These are phyloP conservation scores for Cyclophora punctaria DNA, from an alignment of 2,888 invertebrate genomes.

Conservation along the genomic window DNA sequence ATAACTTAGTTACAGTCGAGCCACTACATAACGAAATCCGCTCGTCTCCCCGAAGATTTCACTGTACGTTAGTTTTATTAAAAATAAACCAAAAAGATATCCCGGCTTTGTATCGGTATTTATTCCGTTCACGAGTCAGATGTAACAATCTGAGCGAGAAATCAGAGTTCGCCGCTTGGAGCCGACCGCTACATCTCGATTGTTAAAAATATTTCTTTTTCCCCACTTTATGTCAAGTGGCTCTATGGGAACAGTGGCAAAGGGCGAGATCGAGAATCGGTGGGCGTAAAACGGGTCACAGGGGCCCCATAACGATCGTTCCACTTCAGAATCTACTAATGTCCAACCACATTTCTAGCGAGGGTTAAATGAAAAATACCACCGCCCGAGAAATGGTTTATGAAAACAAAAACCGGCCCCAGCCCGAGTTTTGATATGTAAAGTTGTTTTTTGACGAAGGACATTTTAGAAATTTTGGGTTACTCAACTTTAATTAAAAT, in stretches of 20 bases:
- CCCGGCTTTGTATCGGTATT: no score
- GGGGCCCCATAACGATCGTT: constrained; percentile 16
- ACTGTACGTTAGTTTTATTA: no score
- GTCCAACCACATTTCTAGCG: constrained; percentile 17
- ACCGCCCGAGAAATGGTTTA: constrained; percentile 17
- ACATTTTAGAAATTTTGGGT: constrained; percentile 11
- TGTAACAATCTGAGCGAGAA: no score
- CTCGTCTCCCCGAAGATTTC: no score
- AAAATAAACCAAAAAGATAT: no score
- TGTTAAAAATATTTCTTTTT: not conserved
- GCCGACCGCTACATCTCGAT: no score
- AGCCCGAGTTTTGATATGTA: constrained; percentile 16
- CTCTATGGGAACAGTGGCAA: constrained; percentile 15
- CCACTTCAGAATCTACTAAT: constrained; percentile 22
- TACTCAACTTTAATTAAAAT: constrained; percentile 22
- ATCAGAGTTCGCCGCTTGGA: no score
- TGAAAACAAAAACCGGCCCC: constrained; percentile 19
- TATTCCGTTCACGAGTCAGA: no score
- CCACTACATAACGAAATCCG: no score
- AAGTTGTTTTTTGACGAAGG: constrained; percentile 21
- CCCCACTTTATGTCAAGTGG: constrained; percentile 14
- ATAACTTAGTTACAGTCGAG: no score
- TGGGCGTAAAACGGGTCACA: constrained; percentile 17
- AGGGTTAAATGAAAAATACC: constrained; percentile 26
- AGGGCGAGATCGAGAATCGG: constrained; percentile 12